Evolutionary conservation across 2,113 vertebrate genomes (phyloP).

Genomic region (Anoplopoma fimbria): DNA sequence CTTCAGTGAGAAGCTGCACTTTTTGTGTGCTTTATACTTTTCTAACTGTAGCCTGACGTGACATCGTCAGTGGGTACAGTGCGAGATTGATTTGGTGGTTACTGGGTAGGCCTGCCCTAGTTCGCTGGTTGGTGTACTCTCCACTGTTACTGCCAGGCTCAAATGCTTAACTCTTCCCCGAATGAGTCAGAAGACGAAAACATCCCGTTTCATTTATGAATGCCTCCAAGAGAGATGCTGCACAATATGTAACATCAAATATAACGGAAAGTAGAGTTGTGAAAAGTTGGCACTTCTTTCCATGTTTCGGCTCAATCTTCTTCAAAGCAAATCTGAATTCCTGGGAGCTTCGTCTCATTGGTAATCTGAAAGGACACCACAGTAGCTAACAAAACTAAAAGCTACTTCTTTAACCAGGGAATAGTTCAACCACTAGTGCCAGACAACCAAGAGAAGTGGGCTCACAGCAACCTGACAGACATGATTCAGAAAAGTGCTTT

Average conservation of each 20-base stretch:
- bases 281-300: not conserved
- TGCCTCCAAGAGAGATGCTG: not conserved
- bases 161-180: not conserved
- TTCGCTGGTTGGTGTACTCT: not conserved
- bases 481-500: slow-evolving; percentile 7
- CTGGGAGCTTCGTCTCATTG: not conserved
- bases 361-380: not conserved
- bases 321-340: not conserved
- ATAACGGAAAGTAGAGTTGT: not conserved
- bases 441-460: not conserved
- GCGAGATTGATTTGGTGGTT: not conserved
- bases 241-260: not conserved
- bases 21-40: not conserved
- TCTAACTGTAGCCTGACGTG: not conserved
- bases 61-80: not conserved
- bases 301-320: not conserved
- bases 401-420: not conserved
- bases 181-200: not conserved
- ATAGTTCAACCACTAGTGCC: not conserved
- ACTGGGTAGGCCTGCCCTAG: not conserved
- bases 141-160: not conserved
- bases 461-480: not conserved
- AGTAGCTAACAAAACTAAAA: not conserved
- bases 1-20: not conserved
- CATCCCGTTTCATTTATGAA: slow-evolving; percentile 11